Evolutionary conservation across 2,113 vertebrate genomes (phyloP).

Genomic region (Miniopterus natalensis): DNA sequence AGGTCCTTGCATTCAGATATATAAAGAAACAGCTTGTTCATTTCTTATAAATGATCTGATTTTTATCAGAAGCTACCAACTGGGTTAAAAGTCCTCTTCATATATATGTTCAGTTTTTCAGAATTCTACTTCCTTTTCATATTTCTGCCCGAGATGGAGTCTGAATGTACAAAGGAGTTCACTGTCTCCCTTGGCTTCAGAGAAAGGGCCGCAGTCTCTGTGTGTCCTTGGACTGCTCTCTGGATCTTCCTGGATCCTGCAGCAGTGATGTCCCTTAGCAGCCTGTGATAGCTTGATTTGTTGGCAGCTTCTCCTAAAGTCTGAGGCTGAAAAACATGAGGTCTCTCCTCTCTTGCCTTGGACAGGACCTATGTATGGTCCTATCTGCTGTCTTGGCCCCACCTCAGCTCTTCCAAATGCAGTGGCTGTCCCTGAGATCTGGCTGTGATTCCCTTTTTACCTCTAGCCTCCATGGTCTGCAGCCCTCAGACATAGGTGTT

Average conservation of each 20-base stretch:
- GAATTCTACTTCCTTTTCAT: background rate
- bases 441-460: background rate
- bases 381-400: background rate
- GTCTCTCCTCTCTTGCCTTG: background rate
- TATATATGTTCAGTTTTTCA: background rate
- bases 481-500: background rate
- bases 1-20: background rate
- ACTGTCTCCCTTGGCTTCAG: background rate
- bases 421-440: background rate
- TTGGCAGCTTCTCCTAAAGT: background rate
- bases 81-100: slow-evolving; percentile 35
- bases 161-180: background rate
- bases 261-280: background rate
- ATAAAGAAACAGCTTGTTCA: slow-evolving; percentile 31
- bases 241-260: background rate
- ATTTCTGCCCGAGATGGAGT: background rate
- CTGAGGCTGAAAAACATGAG: background rate
- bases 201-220: background rate
- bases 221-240: background rate
- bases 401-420: background rate
- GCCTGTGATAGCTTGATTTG: background rate
- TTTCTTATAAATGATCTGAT: slow-evolving; percentile 8
- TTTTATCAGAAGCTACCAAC: slow-evolving; percentile 8
- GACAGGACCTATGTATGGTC: background rate
- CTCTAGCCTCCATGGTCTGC: background rate